Base-by-base conservation (phyloP, 2,888 invertebrate species). In the Epistrophe grossulariae region DNA sequence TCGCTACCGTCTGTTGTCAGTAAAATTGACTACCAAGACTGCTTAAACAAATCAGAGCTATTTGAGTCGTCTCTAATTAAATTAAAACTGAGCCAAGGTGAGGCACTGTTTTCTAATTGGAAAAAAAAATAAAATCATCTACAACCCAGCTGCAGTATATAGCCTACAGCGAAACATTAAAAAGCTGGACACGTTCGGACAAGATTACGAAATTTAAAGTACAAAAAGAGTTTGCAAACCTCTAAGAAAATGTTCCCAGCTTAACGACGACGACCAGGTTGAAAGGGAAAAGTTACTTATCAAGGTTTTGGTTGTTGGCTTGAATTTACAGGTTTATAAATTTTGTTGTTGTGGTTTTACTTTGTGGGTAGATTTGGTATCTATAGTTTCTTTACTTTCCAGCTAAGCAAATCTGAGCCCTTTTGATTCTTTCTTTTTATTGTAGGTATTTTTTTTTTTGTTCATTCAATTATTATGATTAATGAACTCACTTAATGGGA, bases 41-140 rank as follows among this genome's bases (percentile, higher is more conserved):
- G 43, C 28, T 57, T 43, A 48, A 31, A 48, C 43, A 66, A 71
- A 43, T 59, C 55, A 59, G 38, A 50, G 48, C 60, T 40, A 24
- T 62, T 28, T 66, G 40, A 73, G 10, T 68, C 64, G 28, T 43
- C 45, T 38, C 55, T 79, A 82, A 85, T 85, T 81, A 15, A 85
- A 85, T 85, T 74, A 85, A 68, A 78, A 40, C 48, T 66, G 31
- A 48, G 48, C 43, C 68, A 74, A 74, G 78, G 68, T 68, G 72
- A 72, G 35, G 38, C 28, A 19, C 52, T 55, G 62, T 59, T 50
- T 57, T 38, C 74, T 50, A 38, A 55, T 74, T 79, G 70, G 64
- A 40, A 68, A 60, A 68, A 60, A 60, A 35, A 35, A 9, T 35
- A 24, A 2, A 31, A 9, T 35, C 59, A 68, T 28, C 6, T 19